Conservation (phyloP, 2,888 invertebrate genomes). For the Chalcosyrphus nemorum region DNA sequence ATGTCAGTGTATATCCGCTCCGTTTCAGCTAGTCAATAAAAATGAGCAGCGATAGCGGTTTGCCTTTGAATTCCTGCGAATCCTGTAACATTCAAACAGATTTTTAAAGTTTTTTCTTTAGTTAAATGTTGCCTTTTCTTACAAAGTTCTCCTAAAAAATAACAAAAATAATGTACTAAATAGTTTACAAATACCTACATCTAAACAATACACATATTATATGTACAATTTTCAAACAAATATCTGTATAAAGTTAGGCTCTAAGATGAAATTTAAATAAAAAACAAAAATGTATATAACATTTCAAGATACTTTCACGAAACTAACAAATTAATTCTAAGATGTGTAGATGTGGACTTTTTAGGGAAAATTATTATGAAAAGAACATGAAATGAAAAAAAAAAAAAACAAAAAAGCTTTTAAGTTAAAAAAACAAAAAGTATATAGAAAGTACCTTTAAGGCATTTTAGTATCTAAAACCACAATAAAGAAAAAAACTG, state of each 20-base stretch:
- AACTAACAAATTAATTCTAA: conserved; percentile 56
- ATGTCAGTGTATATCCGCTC: too few species aligned
- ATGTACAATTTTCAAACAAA: background rate
- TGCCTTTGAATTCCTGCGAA: too few species aligned
- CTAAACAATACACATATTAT: background rate
- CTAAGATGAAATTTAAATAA: background rate
- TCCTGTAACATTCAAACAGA: too few species aligned
- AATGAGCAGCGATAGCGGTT: too few species aligned
- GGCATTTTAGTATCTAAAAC: conserved; percentile 25
- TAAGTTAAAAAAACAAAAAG: background rate
- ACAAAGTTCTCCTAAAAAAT: too few species aligned
- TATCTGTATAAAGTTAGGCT: conserved; percentile 31
- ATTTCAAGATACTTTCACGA: conserved; percentile 18
- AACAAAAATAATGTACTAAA: background rate
- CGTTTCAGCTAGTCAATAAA: too few species aligned
- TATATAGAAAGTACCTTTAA: conserved; percentile 36
- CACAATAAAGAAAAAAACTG: background rate
- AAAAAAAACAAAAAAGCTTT: conserved; percentile 8
- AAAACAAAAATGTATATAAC: conserved; percentile 22
- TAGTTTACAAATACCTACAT: background rate
- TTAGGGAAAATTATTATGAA: conserved; percentile 55
- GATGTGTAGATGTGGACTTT: conserved; percentile 54
- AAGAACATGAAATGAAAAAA: conserved; percentile 2
- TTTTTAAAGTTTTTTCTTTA: too few species aligned
- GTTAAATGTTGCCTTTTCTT: too few species aligned